Base-by-base conservation (phyloP, 2,888 invertebrate genomes). In the Entomobrya multifasciata region DNA sequence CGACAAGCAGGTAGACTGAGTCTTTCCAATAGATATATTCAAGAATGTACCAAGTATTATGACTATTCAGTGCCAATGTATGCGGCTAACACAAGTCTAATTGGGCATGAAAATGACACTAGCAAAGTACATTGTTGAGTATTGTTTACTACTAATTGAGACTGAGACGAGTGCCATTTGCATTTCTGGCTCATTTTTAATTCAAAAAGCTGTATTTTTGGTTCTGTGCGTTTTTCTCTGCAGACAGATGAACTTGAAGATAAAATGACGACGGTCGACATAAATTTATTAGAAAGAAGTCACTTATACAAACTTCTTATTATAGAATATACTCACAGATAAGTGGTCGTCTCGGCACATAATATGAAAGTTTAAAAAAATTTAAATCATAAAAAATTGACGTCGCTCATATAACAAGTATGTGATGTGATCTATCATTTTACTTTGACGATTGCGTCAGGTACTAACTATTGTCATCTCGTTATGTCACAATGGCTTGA, bases 161-260 rank as follows among this genome's bases (percentile, higher is more conserved):
- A n/a, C 25, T 15, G 41, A 36, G 20, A 30, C 20, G 13, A 13
- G n/a, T 36, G 5, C 15, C 52, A 81, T 81, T 81, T 81, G 81
- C 81, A 81, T 81, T 72, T 70, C 72, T 81, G 70, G 70, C 81
- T 81, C 81, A 60, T 81, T 81, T 72, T 30, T 27, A 60, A 81
- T 81, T 81, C 81, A 55, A 55, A 52, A 74, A 17, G 52, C 30
- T 30, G 30, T 4, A 55, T 55, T 65, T 74, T n/a, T 52, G 30
- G 17, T 17, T 52, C 8, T 67, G 47, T 49, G 47, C 47, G 15
- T 11, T 44, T 67, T 41, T 70, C 25, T 22, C 20, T 67, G n/a
- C 15, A 25, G 70, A 70, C 15, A 25, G 70, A 70, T 70, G 70
- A 25, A 47, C 70, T 70, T 47, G 70, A 22, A 25, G 65, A 65